phyloP scores from a whole-genome alignment of 2,113 vertebrate species.

The Nothocercus nigrocapillus region DNA sequence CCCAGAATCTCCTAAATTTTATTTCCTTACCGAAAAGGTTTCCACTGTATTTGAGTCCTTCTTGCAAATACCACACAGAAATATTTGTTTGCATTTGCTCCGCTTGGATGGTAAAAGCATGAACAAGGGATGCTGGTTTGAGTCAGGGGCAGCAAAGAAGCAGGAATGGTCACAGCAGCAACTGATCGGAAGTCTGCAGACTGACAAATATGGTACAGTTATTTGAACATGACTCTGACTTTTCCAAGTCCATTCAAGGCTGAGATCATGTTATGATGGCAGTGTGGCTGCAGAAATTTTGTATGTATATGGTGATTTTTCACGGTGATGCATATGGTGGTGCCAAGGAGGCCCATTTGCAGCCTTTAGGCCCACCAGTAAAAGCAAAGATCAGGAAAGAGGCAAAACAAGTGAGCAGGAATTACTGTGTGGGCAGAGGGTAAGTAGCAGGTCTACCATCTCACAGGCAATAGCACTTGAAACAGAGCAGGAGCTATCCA shows the following conservation, averaged over 20 bases:
- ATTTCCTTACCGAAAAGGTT: conserved; percentile 17
- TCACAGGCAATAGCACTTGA: neutral
- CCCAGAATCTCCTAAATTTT: conserved; percentile 22
- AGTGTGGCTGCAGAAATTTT: neutral
- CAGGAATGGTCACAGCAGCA: neutral
- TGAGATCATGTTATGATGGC: neutral
- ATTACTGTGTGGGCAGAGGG: neutral
- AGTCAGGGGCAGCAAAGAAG: neutral
- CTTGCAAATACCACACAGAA: neutral
- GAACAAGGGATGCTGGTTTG: neutral
- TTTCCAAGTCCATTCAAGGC: neutral
- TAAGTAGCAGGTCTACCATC: neutral
- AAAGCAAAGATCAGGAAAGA: neutral
- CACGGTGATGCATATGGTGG: neutral
- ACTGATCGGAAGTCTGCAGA: neutral
- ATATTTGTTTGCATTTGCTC: neutral
- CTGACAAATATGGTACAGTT: neutral
- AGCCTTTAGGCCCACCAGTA: neutral
- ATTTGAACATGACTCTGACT: neutral
- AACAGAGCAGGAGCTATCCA: neutral
- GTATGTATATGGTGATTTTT: neutral
- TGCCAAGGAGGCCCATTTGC: neutral
- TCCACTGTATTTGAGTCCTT: neutral
- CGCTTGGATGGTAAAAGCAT: neutral
- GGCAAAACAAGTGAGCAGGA: neutral